These are phyloP conservation scores for Aix galericulata DNA, from an alignment of 2,113 vertebrate species.

Conservation along the genomic window DNA sequence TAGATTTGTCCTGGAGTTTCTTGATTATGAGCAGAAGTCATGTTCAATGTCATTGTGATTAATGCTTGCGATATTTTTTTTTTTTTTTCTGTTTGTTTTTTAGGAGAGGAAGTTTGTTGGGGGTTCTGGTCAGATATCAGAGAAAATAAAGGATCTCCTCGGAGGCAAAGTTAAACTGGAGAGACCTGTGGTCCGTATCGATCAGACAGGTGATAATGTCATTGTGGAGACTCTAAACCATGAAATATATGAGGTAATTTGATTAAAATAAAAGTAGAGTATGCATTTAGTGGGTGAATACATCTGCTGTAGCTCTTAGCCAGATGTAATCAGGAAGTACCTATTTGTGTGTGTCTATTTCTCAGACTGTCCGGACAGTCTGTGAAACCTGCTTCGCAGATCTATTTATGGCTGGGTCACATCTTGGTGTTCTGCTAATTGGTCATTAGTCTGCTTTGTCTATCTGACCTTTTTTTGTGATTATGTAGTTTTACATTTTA, in stretches of 20 bases:
- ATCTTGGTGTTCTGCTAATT: conserved; percentile 26
- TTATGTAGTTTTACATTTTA: background rate
- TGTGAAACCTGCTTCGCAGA: background rate
- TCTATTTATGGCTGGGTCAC: conserved; percentile 24
- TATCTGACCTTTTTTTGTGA: background rate
- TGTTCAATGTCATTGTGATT: background rate
- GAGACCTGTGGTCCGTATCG: conserved; percentile 86
- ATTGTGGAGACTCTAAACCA: conserved; percentile 87
- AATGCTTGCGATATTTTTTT: background rate
- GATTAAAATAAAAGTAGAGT: conserved; percentile 43
- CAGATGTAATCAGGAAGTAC: conserved; percentile 48
- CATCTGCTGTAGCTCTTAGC: conserved; percentile 52
- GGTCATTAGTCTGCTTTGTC: background rate
- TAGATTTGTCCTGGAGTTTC: background rate
- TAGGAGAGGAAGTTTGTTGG: conserved; percentile 97
- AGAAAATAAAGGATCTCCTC: conserved; percentile 84
- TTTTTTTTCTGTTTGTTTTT: conserved; percentile 11
- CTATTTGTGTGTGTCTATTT: conserved; percentile 32
- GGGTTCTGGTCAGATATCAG: conserved; percentile 92
- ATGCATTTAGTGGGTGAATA: conserved; percentile 34
- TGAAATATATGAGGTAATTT: conserved; percentile 85
- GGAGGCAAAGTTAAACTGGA: conserved; percentile 86
- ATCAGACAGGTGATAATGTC: conserved; percentile 87
- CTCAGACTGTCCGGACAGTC: background rate
- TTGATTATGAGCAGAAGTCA: background rate